Conservation (phyloP, 2,888 invertebrate genomes). For the Melitaea athalia region DNA sequence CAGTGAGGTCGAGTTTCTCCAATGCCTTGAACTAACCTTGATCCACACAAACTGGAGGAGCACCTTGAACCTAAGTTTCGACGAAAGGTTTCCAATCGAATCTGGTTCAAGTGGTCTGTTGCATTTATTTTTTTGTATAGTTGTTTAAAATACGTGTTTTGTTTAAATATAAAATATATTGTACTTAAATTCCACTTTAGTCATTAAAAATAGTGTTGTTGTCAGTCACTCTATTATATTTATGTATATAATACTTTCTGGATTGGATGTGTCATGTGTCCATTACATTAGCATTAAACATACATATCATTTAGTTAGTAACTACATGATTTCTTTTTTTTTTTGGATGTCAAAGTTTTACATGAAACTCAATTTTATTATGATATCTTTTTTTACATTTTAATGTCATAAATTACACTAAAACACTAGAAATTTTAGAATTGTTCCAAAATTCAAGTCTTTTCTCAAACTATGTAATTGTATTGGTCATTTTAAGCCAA, state of each 20-base stretch:
- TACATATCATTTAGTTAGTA: neutral
- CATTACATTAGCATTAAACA: too few relatives aligned
- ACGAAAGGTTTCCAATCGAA: conserved; percentile 34
- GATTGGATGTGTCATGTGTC: neutral
- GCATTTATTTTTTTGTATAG: conserved; percentile 3
- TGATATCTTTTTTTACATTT: too few relatives aligned
- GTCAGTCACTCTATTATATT: neutral
- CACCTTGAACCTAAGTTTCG: conserved; percentile 33
- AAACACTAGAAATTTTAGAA: neutral
- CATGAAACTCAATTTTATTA: neutral
- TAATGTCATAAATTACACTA: too few relatives aligned
- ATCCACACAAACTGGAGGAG: conserved; percentile 30
- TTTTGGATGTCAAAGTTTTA: neutral
- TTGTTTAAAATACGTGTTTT: neutral
- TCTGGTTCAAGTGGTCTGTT: conserved; percentile 29
- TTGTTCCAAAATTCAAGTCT: neutral
- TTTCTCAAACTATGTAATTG: neutral
- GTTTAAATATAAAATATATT: neutral
- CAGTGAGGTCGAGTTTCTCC: conserved; percentile 33
- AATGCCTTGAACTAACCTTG: conserved; percentile 38
- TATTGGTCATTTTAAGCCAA: neutral
- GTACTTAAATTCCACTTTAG: too few relatives aligned
- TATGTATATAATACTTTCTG: neutral
- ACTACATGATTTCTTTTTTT: neutral
- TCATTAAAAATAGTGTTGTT: too few relatives aligned